Evolutionary conservation across 1,140 invertebrate species (phyloP).

Genomic region (Diachasma alloeum): DNA sequence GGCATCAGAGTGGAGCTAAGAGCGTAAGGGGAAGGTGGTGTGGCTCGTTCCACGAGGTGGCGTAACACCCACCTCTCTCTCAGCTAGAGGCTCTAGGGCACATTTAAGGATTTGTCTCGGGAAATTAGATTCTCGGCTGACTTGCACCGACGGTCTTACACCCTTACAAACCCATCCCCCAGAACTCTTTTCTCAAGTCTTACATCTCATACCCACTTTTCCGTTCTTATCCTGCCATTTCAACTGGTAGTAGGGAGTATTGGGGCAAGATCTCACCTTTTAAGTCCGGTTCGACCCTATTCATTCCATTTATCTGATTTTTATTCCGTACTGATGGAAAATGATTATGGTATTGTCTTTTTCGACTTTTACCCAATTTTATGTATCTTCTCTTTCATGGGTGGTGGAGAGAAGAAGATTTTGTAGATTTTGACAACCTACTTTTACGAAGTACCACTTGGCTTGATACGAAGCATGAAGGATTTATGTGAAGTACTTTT

Average conservation of each 20-base stretch:
- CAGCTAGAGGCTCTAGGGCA: slow-evolving; percentile 49
- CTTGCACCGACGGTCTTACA: slow-evolving; percentile 48
- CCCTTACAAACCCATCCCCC: background rate
- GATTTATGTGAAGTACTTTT: too few species aligned
- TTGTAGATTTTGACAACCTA: too few species aligned
- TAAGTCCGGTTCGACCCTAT: background rate
- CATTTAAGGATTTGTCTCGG: slow-evolving; percentile 64
- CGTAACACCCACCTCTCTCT: slow-evolving; percentile 42
- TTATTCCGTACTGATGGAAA: background rate
- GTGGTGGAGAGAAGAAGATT: too few species aligned
- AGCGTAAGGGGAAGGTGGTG: background rate
- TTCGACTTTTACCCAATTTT: background rate
- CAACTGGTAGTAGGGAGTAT: background rate
- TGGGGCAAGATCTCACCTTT: background rate
- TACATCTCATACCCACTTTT: slow-evolving; percentile 10
- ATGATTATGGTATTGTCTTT: background rate
- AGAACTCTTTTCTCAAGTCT: slow-evolving; percentile 2
- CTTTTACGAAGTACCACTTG: too few species aligned
- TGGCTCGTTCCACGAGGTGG: slow-evolving; percentile 48
- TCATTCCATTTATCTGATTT: slow-evolving; percentile 40
- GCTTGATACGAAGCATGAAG: too few species aligned
- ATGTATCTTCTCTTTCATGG: too few species aligned
- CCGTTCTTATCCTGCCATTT: slow-evolving; percentile 4
- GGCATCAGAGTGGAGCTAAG: slow-evolving; percentile 1
- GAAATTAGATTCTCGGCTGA: slow-evolving; percentile 64